Evolutionary conservation across 1,140 invertebrate genomes (phyloP), one percentile per base, ranked within the genome.

Genomic region (Forficula auricularia): DNA sequence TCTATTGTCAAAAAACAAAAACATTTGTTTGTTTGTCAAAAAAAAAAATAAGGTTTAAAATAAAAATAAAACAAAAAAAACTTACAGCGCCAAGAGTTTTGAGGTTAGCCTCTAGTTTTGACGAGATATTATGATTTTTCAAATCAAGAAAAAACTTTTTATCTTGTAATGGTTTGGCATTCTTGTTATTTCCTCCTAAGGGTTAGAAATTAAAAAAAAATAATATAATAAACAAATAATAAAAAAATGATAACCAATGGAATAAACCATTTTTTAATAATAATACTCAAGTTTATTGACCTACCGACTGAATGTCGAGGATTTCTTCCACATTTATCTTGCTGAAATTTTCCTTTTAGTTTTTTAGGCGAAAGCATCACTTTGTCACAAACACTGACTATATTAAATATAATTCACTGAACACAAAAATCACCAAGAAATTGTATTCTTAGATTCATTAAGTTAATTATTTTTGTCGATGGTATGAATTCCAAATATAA

Each of bases 111-210:
- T 76, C 73, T 63, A 78, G 60, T 44, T 71, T 71, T 52, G 62
- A 57, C 45, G 69, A 63, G 19, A 70, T 54, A 46, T 61, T 65
- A 64, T 73, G 66, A 51, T 75, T 75, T 58, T 74, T 73, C 45
- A 78, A 68, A 50, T 78, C 74, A 66, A 78, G 69, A 58, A 77
- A 78, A 63, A 78, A 78, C 47, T 65, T 71, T 47, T 72, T 73
- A 52, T 70, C 71, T 42, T 61, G 59, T 49, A 72, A 58, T 35
- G 67, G 67, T 52, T 68, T 69, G 27, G 61, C 57, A 47, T 66
- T 63, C 49, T 60, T 68, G 22, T 50, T 66, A 64, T 64, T 59
- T 58, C 61, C 46, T 66, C 42, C 14, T 43, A 35, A 13, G 13
- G 40, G 41, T 48, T 38, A 19, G 30, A 40, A 48, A 52, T 33